phyloP scores from a whole-genome alignment of 2,888 invertebrate genomes.

The Uloborus plumipes region DNA sequence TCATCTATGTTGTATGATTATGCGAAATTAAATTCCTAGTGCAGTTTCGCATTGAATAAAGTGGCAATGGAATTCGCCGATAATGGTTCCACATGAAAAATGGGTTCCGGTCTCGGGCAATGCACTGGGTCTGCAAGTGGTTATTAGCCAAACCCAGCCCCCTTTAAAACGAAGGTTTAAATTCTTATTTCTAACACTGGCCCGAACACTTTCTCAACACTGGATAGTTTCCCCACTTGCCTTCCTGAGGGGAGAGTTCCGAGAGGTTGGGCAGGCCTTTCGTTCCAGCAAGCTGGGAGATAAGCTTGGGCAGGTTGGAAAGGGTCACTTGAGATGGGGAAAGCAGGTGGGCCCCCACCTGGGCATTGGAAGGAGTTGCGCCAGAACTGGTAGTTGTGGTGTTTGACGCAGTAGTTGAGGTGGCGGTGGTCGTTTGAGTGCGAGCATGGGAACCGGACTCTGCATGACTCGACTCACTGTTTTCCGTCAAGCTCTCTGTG shows the following conservation, averaged over 20 bases:
- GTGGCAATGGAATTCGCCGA: no score
- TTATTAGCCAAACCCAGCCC: no score
- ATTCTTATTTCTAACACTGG: no score
- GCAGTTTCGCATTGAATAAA: no score
- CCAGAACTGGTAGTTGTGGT: constrained; percentile 40
- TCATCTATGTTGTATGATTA: no score
- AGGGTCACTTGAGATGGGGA: constrained; percentile 70
- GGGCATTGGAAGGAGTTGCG: constrained; percentile 40
- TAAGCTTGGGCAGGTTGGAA: constrained; percentile 73
- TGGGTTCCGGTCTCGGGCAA: no score
- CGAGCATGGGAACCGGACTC: constrained; percentile 31
- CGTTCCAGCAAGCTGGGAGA: constrained; percentile 67
- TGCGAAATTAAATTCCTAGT: no score
- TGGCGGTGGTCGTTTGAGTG: constrained; percentile 7
- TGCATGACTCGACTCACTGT: constrained; percentile 33
- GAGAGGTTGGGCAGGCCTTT: constrained; percentile 74
- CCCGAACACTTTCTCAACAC: no score
- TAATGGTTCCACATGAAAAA: no score
- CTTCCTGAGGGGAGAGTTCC: constrained; percentile 75
- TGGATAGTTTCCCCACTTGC: constrained; percentile 53
- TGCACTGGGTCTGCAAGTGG: no score
- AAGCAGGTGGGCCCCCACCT: constrained; percentile 52
- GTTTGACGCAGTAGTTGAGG: constrained; percentile 16
- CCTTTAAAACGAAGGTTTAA: no score
- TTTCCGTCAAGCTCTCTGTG: constrained; percentile 47